Evolutionary conservation across 2,113 vertebrate genomes (phyloP).

Genomic region (Acanthisitta chloris): DNA sequence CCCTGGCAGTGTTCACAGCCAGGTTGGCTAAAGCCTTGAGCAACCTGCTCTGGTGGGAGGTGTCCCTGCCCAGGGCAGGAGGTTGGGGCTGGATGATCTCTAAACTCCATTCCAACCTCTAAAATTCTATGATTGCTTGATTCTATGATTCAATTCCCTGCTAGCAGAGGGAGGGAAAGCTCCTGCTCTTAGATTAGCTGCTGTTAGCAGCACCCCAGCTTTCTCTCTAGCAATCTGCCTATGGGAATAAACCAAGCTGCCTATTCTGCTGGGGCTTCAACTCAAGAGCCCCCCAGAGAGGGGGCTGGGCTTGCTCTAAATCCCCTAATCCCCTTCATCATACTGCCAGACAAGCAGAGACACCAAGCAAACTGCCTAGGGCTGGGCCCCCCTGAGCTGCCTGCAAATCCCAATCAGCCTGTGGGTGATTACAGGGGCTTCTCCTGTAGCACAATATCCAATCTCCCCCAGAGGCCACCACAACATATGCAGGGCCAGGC

Average conservation of each 20-base stretch:
- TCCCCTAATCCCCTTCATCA: conserved; percentile 54
- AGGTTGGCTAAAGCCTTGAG: too few relatives aligned
- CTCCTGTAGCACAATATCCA: not conserved
- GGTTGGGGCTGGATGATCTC: too few relatives aligned
- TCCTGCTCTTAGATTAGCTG: not conserved
- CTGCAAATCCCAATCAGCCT: conserved; percentile 45
- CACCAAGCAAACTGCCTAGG: not conserved
- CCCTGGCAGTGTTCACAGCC: too few relatives aligned
- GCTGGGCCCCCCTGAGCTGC: not conserved
- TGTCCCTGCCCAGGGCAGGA: too few relatives aligned
- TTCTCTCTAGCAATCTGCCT: not conserved
- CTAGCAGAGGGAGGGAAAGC: not conserved
- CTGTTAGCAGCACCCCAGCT: not conserved
- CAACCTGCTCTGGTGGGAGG: too few relatives aligned
- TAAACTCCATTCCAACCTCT: too few relatives aligned
- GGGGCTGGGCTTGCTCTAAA: conserved; percentile 2
- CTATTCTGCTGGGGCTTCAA: not conserved
- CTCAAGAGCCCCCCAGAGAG: not conserved
- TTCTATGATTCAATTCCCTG: too few relatives aligned
- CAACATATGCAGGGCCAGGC: not conserved
- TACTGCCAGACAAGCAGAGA: not conserved
- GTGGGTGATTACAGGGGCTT: conserved; percentile 22
- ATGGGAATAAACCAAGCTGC: not conserved
- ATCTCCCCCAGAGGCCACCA: not conserved
- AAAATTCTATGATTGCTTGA: too few relatives aligned